These are phyloP conservation scores for Mungos mungo DNA, from an alignment of 2,113 vertebrate species.

Conservation along the genomic window DNA sequence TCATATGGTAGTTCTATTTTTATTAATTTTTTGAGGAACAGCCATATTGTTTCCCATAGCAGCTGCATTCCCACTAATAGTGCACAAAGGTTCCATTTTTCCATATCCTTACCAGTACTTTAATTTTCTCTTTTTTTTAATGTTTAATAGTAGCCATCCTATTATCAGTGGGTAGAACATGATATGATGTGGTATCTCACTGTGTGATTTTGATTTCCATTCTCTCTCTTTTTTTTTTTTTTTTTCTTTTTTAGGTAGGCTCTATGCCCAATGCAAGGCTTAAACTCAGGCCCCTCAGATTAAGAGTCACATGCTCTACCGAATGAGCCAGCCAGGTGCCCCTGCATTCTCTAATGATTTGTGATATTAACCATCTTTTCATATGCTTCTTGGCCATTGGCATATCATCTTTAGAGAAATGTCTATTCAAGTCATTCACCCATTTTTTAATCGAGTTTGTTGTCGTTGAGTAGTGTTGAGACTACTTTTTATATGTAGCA, in stretches of 20 bases:
- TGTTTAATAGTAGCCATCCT: not conserved
- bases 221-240: not conserved
- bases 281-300: not conserved
- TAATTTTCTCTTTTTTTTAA: not conserved
- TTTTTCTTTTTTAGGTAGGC: not conserved
- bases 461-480: not conserved
- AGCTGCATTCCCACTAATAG: not conserved
- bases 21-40: constrained; percentile 28
- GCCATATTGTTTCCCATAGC: not conserved
- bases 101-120: not conserved
- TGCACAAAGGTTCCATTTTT: not conserved
- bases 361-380: not conserved
- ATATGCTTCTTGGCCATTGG: not conserved
- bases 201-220: not conserved
- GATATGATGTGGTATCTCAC: not conserved
- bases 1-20: not conserved
- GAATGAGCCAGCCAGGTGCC: not conserved
- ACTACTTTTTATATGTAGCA: not conserved
- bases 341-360: not conserved
- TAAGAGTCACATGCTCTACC: not conserved
- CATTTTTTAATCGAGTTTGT: not conserved
- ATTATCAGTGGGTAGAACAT: not conserved
- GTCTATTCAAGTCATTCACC: not conserved
- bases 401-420: not conserved
- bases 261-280: not conserved